Percentiles rank a stretch among this genome's conserved stretches.
Evolutionary conservation across 2,888 invertebrate species (phyloP).

Genomic region (Drosophila tripunctata): DNA sequence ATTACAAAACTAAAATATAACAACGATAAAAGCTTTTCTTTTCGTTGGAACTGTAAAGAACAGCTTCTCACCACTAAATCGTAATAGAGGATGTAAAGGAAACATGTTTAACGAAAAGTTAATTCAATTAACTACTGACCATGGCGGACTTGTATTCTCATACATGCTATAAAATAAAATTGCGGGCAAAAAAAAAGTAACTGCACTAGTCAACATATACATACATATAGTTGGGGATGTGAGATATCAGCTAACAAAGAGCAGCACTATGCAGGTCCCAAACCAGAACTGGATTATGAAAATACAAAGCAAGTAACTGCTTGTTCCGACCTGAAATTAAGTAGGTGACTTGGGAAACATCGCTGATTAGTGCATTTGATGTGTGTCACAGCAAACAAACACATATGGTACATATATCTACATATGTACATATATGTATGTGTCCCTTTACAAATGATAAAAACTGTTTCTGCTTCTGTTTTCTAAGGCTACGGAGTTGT

Average conservation of each 20-base stretch:
- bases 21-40: too few species aligned
- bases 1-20: too few species aligned
- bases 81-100: too few species aligned
- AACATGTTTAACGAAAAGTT: too few species aligned
- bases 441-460: conserved; percentile 42
- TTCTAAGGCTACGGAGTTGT: conserved; percentile 4
- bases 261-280: background rate
- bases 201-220: background rate
- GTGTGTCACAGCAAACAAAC: conserved; percentile 26
- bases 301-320: background rate
- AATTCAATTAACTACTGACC: too few species aligned
- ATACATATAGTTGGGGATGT: too few species aligned
- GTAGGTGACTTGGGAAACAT: conserved; percentile 10
- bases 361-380: conserved; percentile 69
- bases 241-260: too few species aligned
- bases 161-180: background rate
- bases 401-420: conserved; percentile 25
- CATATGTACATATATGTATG: background rate
- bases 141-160: background rate
- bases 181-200: background rate
- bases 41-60: too few species aligned
- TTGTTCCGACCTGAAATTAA: conserved; percentile 1
- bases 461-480: conserved; percentile 9
- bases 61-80: too few species aligned
- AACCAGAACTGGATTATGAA: background rate